A percentile compares a stretch with the other conserved stretches of the same genome.
Evolutionary conservation across 64 coral and sea anemone genomes (phyloP).

Genomic region (Cladopsammia gracilis): DNA sequence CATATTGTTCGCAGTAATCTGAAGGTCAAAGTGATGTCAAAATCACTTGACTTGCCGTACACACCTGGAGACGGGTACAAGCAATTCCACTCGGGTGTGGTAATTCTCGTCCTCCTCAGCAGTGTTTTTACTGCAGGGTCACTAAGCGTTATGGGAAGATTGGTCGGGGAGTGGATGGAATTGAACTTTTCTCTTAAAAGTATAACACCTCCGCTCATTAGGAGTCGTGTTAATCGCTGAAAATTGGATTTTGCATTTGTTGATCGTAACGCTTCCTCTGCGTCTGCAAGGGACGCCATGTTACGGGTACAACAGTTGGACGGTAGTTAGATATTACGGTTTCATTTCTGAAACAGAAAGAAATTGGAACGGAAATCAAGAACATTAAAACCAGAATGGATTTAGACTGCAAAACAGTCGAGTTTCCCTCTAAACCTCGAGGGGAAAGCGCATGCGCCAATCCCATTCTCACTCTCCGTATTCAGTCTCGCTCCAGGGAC

Average conservation of each 20-base stretch:
- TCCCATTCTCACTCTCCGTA: too few species aligned
- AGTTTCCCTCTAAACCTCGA: too few species aligned
- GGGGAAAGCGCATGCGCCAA: too few species aligned
- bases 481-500: too few species aligned
- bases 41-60: neutral
- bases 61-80: neutral
- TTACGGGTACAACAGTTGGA: too few species aligned
- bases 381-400: too few species aligned
- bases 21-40: constrained; percentile 33
- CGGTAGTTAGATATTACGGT: too few species aligned
- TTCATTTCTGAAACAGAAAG: too few species aligned
- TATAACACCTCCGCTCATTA: neutral
- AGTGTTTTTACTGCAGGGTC: neutral
- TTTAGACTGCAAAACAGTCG: too few species aligned
- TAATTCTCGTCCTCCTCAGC: neutral
- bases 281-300: too few species aligned
- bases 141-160: neutral
- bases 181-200: constrained; percentile 14
- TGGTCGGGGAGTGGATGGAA: neutral
- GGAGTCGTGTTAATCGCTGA: neutral
- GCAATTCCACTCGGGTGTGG: neutral
- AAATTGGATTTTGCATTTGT: constrained; percentile 1
- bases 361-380: too few species aligned
- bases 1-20: constrained; percentile 7
- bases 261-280: neutral